Evolutionary conservation across 1,140 invertebrate genomes (phyloP), one percentile per base, ranked within the genome.

Genomic region (Phthorimaea operculella): DNA sequence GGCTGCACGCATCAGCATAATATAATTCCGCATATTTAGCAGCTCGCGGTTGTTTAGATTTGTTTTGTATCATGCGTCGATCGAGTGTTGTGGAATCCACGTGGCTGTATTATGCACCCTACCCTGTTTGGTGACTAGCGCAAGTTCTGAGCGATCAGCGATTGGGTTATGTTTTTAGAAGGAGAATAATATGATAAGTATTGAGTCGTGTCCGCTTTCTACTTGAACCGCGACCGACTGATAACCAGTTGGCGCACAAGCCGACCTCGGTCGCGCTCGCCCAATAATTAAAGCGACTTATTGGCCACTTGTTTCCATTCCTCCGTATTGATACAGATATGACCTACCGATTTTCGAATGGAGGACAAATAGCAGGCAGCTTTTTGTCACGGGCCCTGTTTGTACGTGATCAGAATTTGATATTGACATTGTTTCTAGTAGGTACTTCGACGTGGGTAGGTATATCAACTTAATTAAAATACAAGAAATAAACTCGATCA

Each of bases 221-320:
- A 68, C 67, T 72, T 72, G 66, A 60, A 58, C 67, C 68, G 65
- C 62, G 54, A 53, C 59, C 57, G 51, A 68, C 63, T 77, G 74
- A 75, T 75, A 84, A 84, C 81, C 79, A 81, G 81, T 84, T 76
- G 58, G 71, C 62, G 58, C 62, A 74, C 70, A 78, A 65, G 77
- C 63, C 76, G 81, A 71, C 77, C 79, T 82, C 79, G 79, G 59
- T 66, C 58, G 59, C 63, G 60, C 58, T 68, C 74, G 70, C 62
- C 68, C 69, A 76, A 79, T 78, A 84, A 80, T 78, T 83, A 79
- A 79, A 76, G 62, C 68, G 58, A 72, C 70, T 70, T 74, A 81
- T 77, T 79, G 72, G 60, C 72, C 67, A 78, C 73, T 82, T 81
- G 73, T 70, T 74, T 73, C 60, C 68, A 74, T 73, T 76, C 63